Evolutionary conservation across 2,888 invertebrate species (phyloP), one percentile per base, ranked within the genome.

Genomic region (Synergus laeviventris): DNA sequence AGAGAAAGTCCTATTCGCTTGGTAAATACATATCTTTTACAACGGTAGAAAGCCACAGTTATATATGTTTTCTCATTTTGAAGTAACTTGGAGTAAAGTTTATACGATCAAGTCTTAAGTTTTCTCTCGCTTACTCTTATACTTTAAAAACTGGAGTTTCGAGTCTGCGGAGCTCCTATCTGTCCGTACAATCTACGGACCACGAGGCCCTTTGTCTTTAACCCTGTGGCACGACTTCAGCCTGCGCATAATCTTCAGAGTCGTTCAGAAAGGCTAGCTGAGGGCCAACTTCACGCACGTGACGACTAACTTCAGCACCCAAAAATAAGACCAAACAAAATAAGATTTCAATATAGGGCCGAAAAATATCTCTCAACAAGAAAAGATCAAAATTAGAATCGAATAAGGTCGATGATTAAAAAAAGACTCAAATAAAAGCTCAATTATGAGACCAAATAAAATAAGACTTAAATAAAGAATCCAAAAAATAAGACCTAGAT

Each of bases 181-280:
- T 81, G 76, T 42, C 62, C 31, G 75, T 80, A 73, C 80, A 76
- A 81, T 82, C 80, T n/a, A n/a, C n/a, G n/a, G n/a, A n/a, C n/a
- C 83, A 64, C 78, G 73, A 74, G 78, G 78, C 76, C 78, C 84
- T 87, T 85, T 87, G 86, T 42, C 86, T 82, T 86, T 81, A 84
- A 82, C 80, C 74, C 39, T 79, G 66, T 75, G 78, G 83, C 84
- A 85, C 81, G 85, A 84, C 81, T 84, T 80, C 24, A 80, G 79
- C 73, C 60, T 24, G 70, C 74, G 84, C 78, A 86, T 86, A 87
- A 87, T 86, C 84, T 83, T 81, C 83, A 75, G 75, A 78, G 78
- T 77, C 79, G 75, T 75, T 31, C 31, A 31, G 3, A 31, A 0
- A 31, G 5, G 31, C 31, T 31, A 31, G 0, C 31, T 31, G 5